Percentiles rank a stretch among this genome's conserved stretches.
phyloP scores from a whole-genome alignment of 2,113 vertebrate genomes.

The Zosterops hypoxanthus region DNA sequence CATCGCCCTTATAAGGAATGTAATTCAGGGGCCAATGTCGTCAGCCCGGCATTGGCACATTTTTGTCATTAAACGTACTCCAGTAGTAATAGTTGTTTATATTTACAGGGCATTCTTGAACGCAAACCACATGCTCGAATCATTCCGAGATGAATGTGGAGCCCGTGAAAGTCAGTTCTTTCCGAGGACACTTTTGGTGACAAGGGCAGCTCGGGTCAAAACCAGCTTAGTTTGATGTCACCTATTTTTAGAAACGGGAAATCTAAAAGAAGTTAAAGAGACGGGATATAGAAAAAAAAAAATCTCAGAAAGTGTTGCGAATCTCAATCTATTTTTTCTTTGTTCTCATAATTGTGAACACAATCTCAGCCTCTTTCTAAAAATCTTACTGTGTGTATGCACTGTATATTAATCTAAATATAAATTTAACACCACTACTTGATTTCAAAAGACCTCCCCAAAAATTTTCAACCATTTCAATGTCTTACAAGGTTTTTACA shows the following conservation, averaged over 20 bases:
- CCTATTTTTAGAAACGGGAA: not conserved
- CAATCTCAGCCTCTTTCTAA: not conserved
- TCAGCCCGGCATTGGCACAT: not conserved
- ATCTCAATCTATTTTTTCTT: not conserved
- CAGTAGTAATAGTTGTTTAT: not conserved
- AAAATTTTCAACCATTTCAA: not conserved
- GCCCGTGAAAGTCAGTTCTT: not conserved
- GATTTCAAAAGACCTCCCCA: not conserved
- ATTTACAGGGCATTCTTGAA: slow-evolving; percentile 38
- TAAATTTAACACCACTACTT: not conserved
- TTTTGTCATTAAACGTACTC: slow-evolving; percentile 21
- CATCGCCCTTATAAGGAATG: slow-evolving; percentile 30
- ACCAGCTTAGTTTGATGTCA: not conserved
- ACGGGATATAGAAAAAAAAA: not conserved
- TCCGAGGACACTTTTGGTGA: not conserved
- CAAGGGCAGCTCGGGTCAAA: not conserved
- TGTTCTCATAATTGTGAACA: not conserved
- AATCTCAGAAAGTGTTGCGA: not conserved
- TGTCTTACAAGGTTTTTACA: not conserved
- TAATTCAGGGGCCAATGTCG: not conserved
- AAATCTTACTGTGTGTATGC: not conserved
- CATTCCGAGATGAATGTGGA: not conserved
- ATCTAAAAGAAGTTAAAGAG: not conserved
- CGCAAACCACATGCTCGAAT: not conserved
- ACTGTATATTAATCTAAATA: not conserved